Evolutionary conservation across 2,888 invertebrate genomes (phyloP), one percentile per base, ranked within the genome.

Genomic region (Drosophila parthenogenetica): DNA sequence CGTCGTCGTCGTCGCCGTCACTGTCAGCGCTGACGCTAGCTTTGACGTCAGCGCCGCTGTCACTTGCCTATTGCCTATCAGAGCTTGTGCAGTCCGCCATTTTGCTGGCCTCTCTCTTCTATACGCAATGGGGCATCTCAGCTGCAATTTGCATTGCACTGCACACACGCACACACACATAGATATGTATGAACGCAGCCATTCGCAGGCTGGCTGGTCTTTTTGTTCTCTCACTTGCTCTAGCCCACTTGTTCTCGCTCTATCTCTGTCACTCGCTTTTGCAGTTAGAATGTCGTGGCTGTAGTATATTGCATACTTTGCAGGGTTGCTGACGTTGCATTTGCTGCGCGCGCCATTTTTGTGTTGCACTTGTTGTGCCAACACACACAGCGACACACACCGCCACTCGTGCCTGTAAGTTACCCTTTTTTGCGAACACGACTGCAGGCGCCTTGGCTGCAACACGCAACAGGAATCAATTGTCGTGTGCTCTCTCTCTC

Each of bases 341-440:
- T 81, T 81, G 73, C 75, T 83, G 87, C 84, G 87, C 84, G 80
- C 88, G 88, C 84, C 89, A 83, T 78, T 87, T 85, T 81, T 58
- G 76, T 78, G 50, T 77, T 73, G 73, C 78, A 78, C 79, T 79
- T 77, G 76, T 78, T 77, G 70, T 78, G 60, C 55, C 50, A 10
- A 13, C 59, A 3, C 32, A 40, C 35, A 35, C 35, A 29, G 3
- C 5, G 29, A 35, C 40, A 42, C 43, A 16, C 7, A 46, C 10
- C 39, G 5, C 0, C 8, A 35, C 35, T 13, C 5, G 29, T 29
- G 10, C 8, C 35, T 0, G 2, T 0, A 22, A 55, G 8, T 69
- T 64, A 64, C 73, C 73, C 73, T 64, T 51, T 22, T 8, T 19
- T 17, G 45, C 19, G 22, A 45, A 16, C 40, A 40, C 35, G 25